phyloP scores from a whole-genome alignment of 2,113 vertebrate species.

The Emydocephalus ijimae region DNA sequence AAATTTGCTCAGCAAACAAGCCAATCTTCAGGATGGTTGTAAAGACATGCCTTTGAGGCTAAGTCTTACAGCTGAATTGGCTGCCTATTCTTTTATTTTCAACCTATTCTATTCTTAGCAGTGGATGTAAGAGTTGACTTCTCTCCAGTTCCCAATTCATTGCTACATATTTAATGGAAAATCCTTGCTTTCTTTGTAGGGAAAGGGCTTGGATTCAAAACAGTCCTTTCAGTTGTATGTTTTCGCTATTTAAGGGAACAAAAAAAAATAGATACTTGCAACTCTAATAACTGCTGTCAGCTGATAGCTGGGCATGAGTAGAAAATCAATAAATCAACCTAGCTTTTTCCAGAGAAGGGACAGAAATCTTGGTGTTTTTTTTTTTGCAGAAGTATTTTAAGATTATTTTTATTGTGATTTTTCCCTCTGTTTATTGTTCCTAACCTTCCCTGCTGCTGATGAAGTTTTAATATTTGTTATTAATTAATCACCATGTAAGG shows the following conservation, averaged over 20 bases:
- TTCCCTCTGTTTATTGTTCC: constrained; percentile 51
- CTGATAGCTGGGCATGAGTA: neutral
- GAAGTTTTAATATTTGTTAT: constrained; percentile 57
- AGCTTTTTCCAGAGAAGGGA: neutral
- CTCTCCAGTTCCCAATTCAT: neutral
- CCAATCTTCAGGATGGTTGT: neutral
- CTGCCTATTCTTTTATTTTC: neutral
- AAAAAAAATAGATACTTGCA: neutral
- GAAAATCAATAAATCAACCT: neutral
- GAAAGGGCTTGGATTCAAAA: neutral
- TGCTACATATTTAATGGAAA: neutral
- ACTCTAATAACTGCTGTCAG: neutral
- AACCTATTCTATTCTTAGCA: neutral
- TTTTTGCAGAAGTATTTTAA: neutral
- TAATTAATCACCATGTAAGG: constrained; percentile 55
- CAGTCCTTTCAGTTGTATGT: neutral
- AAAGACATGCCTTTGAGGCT: neutral
- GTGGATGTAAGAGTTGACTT: neutral
- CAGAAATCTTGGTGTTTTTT: neutral
- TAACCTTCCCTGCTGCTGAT: constrained; percentile 37
- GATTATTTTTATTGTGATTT: neutral
- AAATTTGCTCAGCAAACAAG: neutral
- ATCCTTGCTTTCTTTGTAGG: neutral
- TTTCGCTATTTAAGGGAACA: neutral
- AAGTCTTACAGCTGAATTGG: neutral